Percentiles rank a stretch among this genome's conserved stretches.
Evolutionary conservation across 2,888 invertebrate genomes (phyloP).

Genomic region (Drosophila recens): DNA sequence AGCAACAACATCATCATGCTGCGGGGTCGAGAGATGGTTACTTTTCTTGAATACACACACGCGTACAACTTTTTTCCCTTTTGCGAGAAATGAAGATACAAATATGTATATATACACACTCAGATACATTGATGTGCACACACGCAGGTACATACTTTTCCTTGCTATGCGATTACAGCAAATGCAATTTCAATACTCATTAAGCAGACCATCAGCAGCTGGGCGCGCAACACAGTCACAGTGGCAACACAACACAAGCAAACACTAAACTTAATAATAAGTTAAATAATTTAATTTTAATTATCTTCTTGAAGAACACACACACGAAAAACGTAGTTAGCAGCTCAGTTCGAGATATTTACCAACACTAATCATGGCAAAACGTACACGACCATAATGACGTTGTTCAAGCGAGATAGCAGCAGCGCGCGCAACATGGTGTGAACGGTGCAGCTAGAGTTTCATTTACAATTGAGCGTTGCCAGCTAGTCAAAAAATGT

Average conservation of each 20-base stretch:
- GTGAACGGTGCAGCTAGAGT: conserved; percentile 56
- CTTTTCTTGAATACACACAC: conserved; percentile 77
- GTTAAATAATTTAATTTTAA: conserved; percentile 76
- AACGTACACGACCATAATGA: conserved; percentile 66
- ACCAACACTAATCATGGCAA: conserved; percentile 61
- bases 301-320: conserved; percentile 74
- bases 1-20: conserved; percentile 15
- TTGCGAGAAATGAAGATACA: conserved; percentile 57
- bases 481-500: conserved; percentile 39
- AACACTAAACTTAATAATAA: conserved; percentile 74
- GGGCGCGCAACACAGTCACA: conserved; percentile 40
- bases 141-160: conserved; percentile 66
- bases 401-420: conserved; percentile 62
- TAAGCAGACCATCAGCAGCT: conserved; percentile 31
- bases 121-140: conserved; percentile 43
- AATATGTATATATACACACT: conserved; percentile 41
- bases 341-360: conserved; percentile 53
- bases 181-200: conserved; percentile 56
- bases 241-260: conserved; percentile 33
- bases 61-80: conserved; percentile 58
- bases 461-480: conserved; percentile 31
- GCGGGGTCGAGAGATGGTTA: conserved; percentile 57
- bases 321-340: conserved; percentile 76
- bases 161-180: conserved; percentile 52
- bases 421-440: conserved; percentile 67